Evolutionary conservation across 2,888 invertebrate species (phyloP).

Genomic region (Spatulosminthurus flaviceps): DNA sequence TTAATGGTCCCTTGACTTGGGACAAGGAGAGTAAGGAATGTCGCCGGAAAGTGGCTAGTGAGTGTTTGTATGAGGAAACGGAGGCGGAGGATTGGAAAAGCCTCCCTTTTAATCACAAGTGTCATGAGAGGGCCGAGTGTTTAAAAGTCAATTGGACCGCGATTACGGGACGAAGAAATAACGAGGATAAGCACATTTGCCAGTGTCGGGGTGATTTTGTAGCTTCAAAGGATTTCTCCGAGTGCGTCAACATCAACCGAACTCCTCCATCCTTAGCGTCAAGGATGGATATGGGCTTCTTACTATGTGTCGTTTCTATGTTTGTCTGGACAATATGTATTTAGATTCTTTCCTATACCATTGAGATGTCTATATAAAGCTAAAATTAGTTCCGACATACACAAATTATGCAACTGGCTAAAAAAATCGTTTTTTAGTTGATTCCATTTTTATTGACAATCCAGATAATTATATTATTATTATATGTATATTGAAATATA

Average conservation of each 20-base stretch:
- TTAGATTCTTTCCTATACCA: no score
- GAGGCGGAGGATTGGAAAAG: conserved; percentile 7
- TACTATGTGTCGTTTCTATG: no score
- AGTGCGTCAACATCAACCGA: conserved; percentile 9
- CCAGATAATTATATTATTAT: no score
- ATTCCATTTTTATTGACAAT: no score
- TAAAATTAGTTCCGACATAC: no score
- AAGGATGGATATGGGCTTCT: neutral
- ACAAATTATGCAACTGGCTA: no score
- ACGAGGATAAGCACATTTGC: conserved; percentile 23
- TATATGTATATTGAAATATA: no score
- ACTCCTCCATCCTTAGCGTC: neutral
- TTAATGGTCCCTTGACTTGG: conserved; percentile 17
- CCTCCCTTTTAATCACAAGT: conserved; percentile 43
- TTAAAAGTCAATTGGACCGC: conserved; percentile 30
- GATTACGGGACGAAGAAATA: neutral
- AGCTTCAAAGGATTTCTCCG: conserved; percentile 2
- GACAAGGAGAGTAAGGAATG: conserved; percentile 41
- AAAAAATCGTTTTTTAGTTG: no score
- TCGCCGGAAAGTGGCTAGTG: conserved; percentile 27
- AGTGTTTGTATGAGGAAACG: conserved; percentile 23
- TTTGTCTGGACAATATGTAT: no score
- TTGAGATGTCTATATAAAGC: no score
- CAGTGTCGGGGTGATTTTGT: conserved; percentile 39
- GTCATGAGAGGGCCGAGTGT: conserved; percentile 44